Evolutionary conservation across 2,113 vertebrate genomes (phyloP).

Genomic region (Protobothrops mucrosquamatus): DNA sequence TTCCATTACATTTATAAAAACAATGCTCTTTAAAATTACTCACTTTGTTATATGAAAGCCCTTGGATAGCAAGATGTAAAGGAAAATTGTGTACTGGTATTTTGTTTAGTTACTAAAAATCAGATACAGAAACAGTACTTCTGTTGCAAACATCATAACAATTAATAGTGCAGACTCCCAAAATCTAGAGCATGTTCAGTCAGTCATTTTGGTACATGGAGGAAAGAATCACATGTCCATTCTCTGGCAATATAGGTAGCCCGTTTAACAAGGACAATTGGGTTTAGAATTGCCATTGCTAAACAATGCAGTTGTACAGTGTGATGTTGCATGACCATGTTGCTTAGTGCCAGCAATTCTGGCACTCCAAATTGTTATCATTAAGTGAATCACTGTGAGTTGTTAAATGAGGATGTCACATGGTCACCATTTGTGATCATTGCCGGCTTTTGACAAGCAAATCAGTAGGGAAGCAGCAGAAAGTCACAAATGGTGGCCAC

Average conservation of each 20-base stretch:
- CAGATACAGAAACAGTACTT: not conserved
- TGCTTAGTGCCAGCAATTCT: not conserved
- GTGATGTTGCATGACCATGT: no score
- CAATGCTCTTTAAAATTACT: not conserved
- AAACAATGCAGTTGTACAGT: no score
- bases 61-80: not conserved
- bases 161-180: not conserved
- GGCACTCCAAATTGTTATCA: not conserved
- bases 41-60: not conserved
- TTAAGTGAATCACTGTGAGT: not conserved
- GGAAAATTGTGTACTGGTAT: not conserved
- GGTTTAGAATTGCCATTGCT: not conserved
- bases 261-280: not conserved
- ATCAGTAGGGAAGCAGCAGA: no score
- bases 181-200: not conserved
- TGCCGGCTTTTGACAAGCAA: not conserved
- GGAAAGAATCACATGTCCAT: not conserved
- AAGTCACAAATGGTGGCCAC: not conserved
- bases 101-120: not conserved
- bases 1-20: not conserved
- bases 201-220: not conserved
- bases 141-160: not conserved
- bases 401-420: not conserved
- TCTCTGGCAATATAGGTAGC: not conserved
- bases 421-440: not conserved